phyloP scores from a whole-genome alignment of 2,888 invertebrate genomes.

The Embidobia sp. region DNA sequence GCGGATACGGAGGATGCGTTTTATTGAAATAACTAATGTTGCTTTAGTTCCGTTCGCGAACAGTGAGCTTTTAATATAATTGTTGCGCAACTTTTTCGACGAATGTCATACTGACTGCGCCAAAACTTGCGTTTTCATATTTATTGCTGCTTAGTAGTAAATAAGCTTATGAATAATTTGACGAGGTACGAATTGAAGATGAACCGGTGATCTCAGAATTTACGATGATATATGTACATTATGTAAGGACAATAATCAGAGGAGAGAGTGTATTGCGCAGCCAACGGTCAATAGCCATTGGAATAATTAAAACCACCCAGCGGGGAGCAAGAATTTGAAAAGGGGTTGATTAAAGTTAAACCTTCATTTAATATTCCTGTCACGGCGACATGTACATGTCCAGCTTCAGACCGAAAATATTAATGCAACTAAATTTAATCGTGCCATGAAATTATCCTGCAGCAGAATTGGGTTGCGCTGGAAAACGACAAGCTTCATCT shows the following conservation, averaged over 20 bases:
- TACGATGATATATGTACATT: no score
- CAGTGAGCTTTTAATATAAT: background rate
- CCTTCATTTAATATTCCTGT: constrained; percentile 34
- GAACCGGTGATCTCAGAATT: no score
- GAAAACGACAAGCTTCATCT: constrained; percentile 3
- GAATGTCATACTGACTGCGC: background rate
- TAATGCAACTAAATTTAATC: constrained; percentile 36
- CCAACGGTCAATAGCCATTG: constrained; percentile 29
- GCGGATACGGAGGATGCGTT: constrained; percentile 22
- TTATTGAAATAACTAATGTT: constrained; percentile 50
- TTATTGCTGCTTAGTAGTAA: no score
- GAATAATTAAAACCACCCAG: constrained; percentile 15
- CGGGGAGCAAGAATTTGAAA: constrained; percentile 14
- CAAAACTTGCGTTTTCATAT: no score
- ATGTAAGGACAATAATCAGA: no score
- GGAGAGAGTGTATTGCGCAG: no score
- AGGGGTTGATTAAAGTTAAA: constrained; percentile 20
- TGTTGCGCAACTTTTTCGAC: background rate
- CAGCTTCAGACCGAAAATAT: constrained; percentile 35
- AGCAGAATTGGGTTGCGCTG: constrained; percentile 34
- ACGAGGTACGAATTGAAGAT: no score
- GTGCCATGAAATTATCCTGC: constrained; percentile 31
- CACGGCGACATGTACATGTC: constrained; percentile 17
- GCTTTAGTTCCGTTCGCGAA: constrained; percentile 23
- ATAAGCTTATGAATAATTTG: no score